Evolutionary conservation across 2,888 invertebrate species (phyloP).

Genomic region (Andrena chrysosceles): DNA sequence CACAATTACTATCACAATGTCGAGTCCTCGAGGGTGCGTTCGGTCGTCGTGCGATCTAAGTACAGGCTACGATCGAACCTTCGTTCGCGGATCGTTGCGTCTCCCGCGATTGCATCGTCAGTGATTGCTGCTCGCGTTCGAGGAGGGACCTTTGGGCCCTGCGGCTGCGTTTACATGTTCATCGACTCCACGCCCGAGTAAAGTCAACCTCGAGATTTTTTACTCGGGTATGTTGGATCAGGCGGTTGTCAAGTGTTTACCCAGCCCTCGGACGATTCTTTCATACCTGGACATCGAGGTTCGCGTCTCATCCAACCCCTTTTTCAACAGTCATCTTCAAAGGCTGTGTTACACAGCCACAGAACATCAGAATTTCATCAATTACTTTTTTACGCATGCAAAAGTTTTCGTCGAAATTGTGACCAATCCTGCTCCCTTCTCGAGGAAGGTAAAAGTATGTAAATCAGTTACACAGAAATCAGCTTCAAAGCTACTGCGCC

Average conservation of each 20-base stretch:
- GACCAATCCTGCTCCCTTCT: too few species aligned
- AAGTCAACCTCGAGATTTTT: conserved; percentile 45
- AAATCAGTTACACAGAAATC: neutral
- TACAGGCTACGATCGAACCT: conserved; percentile 71
- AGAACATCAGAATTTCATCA: neutral
- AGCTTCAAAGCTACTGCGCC: conserved; percentile 34
- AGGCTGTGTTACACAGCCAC: too few species aligned
- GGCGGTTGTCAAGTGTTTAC: conserved; percentile 41
- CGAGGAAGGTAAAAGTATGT: conserved; percentile 1
- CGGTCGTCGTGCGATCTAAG: conserved; percentile 76
- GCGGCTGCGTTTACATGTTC: conserved; percentile 69
- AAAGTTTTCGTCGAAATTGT: conserved; percentile 1
- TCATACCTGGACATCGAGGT: neutral
- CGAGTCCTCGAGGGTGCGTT: conserved; percentile 73
- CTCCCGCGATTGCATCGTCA: conserved; percentile 68
- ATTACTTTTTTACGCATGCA: too few species aligned
- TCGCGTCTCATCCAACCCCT: neutral
- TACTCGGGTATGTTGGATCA: conserved; percentile 7
- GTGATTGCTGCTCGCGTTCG: conserved; percentile 69
- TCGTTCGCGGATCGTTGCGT: conserved; percentile 72
- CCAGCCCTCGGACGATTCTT: neutral
- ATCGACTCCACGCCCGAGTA: conserved; percentile 33
- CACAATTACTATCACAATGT: conserved; percentile 80
- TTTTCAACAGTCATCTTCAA: neutral
- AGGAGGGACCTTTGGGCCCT: conserved; percentile 55